phyloP scores from a whole-genome alignment of 1,140 invertebrate species.

The Babylonia areolata region DNA sequence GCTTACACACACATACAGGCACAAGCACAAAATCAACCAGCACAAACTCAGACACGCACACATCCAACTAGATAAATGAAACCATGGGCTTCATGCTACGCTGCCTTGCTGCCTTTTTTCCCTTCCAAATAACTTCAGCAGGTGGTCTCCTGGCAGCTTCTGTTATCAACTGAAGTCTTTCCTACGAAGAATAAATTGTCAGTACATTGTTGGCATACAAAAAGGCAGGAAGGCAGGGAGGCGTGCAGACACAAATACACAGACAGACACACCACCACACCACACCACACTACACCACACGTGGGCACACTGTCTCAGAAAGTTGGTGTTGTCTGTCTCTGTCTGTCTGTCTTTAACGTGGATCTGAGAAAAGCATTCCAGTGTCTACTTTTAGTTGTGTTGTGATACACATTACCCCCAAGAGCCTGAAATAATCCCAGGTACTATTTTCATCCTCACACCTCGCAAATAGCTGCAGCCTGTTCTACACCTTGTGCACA shows the following conservation, averaged over 20 bases:
- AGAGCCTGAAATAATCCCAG: neutral
- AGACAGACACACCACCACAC: neutral
- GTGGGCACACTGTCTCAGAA: neutral
- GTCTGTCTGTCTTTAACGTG: too few species aligned
- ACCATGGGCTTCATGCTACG: too few species aligned
- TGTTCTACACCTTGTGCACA: too few species aligned
- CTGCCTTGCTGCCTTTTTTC: too few species aligned
- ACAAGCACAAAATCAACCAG: neutral
- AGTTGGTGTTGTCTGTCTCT: too few species aligned
- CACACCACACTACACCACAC: neutral
- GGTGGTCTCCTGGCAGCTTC: too few species aligned
- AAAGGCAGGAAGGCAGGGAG: neutral
- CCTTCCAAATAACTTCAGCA: too few species aligned
- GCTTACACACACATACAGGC: neutral
- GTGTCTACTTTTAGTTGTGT: neutral
- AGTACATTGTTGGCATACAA: neutral
- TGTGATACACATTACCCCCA: neutral
- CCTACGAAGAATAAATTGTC: too few species aligned
- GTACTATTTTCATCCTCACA: neutral
- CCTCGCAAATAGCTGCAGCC: neutral
- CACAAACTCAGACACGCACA: too few species aligned
- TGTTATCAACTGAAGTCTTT: too few species aligned
- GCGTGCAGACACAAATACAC: neutral
- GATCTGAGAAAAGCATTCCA: neutral
- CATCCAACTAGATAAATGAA: neutral